Conservation (phyloP, 2,888 invertebrate species). For the Rotaria macrura region DNA sequence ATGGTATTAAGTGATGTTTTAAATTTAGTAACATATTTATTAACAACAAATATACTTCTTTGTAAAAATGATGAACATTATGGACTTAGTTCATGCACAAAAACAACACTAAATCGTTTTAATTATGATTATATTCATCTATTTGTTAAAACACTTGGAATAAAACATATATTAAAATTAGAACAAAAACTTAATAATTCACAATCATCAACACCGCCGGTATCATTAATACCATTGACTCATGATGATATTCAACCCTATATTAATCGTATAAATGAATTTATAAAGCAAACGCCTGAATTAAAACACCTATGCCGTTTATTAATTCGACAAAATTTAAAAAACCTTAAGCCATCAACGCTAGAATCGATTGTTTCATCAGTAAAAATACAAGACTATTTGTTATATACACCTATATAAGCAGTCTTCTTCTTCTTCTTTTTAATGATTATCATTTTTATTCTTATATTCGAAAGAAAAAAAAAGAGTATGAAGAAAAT, state of each 20-base stretch:
- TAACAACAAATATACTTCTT: background rate
- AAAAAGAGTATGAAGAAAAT: too few relatives aligned
- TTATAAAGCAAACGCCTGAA: background rate
- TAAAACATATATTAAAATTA: constrained; percentile 9
- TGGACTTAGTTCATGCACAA: background rate
- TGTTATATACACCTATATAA: background rate
- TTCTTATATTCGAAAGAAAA: background rate
- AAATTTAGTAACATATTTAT: background rate
- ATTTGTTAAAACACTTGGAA: background rate
- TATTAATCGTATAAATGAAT: background rate
- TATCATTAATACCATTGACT: background rate
- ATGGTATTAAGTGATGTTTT: constrained; percentile 7
- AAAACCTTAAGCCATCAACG: background rate
- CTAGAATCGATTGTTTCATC: background rate
- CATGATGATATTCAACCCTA: background rate
- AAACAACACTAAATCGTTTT: background rate
- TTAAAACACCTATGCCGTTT: constrained; percentile 2
- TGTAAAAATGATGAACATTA: constrained; percentile 16
- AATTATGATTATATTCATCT: background rate
- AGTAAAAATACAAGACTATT: background rate
- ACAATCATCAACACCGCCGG: background rate
- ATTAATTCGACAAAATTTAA: background rate
- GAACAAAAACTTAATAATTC: background rate
- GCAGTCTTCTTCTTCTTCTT: background rate
- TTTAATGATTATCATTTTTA: background rate